Conservation (phyloP, 2,888 invertebrate species). For the Achlya flavicornis region DNA sequence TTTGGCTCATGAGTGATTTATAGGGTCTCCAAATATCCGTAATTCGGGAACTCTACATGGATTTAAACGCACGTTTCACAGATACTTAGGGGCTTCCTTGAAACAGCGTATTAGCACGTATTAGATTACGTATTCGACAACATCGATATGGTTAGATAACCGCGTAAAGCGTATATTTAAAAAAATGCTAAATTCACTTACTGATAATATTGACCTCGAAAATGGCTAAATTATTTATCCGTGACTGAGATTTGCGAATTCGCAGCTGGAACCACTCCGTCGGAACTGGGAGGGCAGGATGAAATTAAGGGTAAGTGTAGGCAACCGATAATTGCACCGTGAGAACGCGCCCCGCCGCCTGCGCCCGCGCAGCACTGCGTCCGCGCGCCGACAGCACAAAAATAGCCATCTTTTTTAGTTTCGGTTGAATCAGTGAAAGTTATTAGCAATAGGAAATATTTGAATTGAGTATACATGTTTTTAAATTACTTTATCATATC, state of each 20-base stretch:
- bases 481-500: slow-evolving; percentile 1
- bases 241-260: slow-evolving; percentile 31
- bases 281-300: slow-evolving; percentile 56
- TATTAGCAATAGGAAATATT: slow-evolving; percentile 28
- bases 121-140: too few relatives aligned
- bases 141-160: too few relatives aligned
- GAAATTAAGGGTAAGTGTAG: slow-evolving; percentile 77
- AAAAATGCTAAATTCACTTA: neutral
- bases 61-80: too few relatives aligned
- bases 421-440: slow-evolving; percentile 24
- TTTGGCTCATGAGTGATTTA: too few relatives aligned
- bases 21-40: too few relatives aligned
- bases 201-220: neutral
- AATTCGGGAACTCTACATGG: too few relatives aligned
- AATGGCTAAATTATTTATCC: neutral
- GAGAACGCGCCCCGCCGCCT: slow-evolving; percentile 55
- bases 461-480: slow-evolving; percentile 18
- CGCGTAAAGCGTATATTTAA: neutral
- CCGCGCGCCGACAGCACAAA: slow-evolving; percentile 37
- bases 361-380: slow-evolving; percentile 22
- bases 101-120: too few relatives aligned
- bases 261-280: slow-evolving; percentile 39
- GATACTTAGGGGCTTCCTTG: too few relatives aligned
- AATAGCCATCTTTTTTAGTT: slow-evolving; percentile 13
- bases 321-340: slow-evolving; percentile 79